Evolutionary conservation across 1,140 invertebrate species (phyloP).

Genomic region (Drosophila serrata): DNA sequence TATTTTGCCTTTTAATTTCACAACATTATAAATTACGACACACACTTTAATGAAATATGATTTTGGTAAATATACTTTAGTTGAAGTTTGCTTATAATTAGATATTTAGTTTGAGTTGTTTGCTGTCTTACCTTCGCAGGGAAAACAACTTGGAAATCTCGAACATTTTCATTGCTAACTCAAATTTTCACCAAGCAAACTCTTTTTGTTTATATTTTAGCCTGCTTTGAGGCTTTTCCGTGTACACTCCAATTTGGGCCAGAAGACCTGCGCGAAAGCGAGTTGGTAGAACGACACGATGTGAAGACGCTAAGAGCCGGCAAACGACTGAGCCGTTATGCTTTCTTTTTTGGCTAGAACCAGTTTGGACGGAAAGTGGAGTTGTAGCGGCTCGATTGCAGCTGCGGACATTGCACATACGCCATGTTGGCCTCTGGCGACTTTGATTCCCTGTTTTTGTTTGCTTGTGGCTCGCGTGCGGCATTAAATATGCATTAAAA

Average conservation of each 20-base stretch:
- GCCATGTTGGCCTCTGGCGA: constrained; percentile 62
- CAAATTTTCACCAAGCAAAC: constrained; percentile 8
- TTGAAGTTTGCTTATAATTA: not conserved
- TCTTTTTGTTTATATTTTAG: constrained; percentile 33
- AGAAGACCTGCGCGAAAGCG: constrained; percentile 21
- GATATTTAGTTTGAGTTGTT: not conserved
- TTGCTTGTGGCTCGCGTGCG: constrained; percentile 54
- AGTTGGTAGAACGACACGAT: constrained; percentile 46
- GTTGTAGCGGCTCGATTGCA: constrained; percentile 47
- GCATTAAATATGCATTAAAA: constrained; percentile 78
- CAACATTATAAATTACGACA: not conserved
- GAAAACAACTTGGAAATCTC: constrained; percentile 81
- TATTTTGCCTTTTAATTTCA: not conserved
- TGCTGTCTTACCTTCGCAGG: constrained; percentile 69
- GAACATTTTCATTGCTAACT: constrained; percentile 73
- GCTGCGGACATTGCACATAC: constrained; percentile 66
- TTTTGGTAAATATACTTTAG: not conserved
- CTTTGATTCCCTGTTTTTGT: constrained; percentile 32
- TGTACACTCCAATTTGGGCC: constrained; percentile 8
- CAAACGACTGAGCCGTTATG: constrained; percentile 63
- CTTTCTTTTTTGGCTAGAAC: constrained; percentile 31
- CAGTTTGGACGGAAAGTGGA: constrained; percentile 39
- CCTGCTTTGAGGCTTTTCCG: constrained; percentile 2
- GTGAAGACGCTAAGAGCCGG: constrained; percentile 69
- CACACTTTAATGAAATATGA: not conserved